A percentile compares a stretch with the other conserved stretches of the same genome.
Evolutionary conservation across 2,113 vertebrate genomes (phyloP).

Genomic region (Amblyornis subalaris): DNA sequence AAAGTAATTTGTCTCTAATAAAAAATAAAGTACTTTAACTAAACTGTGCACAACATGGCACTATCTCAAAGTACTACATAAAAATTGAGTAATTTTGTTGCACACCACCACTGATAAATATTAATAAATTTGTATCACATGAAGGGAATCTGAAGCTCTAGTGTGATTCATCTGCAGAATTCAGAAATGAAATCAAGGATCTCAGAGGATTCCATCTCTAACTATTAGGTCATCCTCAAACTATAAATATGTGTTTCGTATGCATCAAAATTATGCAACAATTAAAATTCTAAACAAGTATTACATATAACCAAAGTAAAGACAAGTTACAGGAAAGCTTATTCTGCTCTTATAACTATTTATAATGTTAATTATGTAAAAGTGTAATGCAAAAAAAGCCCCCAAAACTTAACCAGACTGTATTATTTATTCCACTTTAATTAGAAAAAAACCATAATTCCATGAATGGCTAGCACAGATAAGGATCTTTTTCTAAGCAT

Average conservation of each 20-base stretch:
- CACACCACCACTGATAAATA: background rate
- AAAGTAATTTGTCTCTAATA: background rate
- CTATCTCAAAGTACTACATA: background rate
- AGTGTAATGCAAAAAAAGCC: background rate
- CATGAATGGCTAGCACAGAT: background rate
- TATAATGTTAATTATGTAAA: background rate
- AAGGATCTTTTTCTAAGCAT: background rate
- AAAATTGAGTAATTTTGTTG: background rate
- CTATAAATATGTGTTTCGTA: conserved; percentile 3
- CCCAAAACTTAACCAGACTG: background rate
- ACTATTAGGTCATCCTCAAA: background rate
- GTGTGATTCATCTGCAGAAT: background rate
- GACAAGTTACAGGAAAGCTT: background rate
- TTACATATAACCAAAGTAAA: background rate
- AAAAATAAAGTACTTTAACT: background rate
- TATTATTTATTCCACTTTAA: background rate
- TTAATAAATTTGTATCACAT: background rate
- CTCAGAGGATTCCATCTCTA: background rate
- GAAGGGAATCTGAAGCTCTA: background rate
- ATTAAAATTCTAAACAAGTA: background rate
- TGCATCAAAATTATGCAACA: background rate
- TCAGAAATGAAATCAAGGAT: background rate
- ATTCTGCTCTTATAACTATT: background rate
- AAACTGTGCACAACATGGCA: background rate
- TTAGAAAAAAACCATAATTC: background rate